These are phyloP conservation scores for Lutjanus argentimaculatus DNA, from an alignment of 2,797 vertebrate species.

Conservation along the genomic window DNA sequence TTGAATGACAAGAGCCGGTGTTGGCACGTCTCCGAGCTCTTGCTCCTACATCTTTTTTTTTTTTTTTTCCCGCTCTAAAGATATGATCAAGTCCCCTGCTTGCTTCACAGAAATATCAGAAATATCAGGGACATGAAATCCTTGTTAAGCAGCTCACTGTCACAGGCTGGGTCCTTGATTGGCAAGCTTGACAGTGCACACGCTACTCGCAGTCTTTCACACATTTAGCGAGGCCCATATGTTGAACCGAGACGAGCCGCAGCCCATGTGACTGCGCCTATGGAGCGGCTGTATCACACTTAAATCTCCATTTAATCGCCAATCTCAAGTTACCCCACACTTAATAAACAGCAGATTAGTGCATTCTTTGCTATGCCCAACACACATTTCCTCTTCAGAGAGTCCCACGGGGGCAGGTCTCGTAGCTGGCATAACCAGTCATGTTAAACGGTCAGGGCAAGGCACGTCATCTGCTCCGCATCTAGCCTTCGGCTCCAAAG, in stretches of 20 bases:
- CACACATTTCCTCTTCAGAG: slow-evolving; percentile 90
- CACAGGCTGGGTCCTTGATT: slow-evolving; percentile 73
- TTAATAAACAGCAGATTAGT: slow-evolving; percentile 97
- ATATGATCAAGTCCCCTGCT: slow-evolving; percentile 68
- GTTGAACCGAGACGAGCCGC: slow-evolving; percentile 78
- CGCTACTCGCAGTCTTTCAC: slow-evolving; percentile 79
- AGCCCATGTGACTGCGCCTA: slow-evolving; percentile 84
- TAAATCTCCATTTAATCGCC: slow-evolving; percentile 97
- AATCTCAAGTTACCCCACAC: slow-evolving; percentile 93
- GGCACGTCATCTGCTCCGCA: slow-evolving; percentile 88
- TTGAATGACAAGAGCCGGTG: slow-evolving; percentile 83
- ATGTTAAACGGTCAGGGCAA: slow-evolving; percentile 88
- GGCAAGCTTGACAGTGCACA: slow-evolving; percentile 73
- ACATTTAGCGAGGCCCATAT: slow-evolving; percentile 85
- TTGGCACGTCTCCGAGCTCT: slow-evolving; percentile 66
- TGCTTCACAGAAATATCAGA: slow-evolving; percentile 67
- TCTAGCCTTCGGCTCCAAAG: slow-evolving; percentile 78
- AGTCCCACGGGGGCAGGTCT: slow-evolving; percentile 87
- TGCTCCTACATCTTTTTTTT: slow-evolving; percentile 52
- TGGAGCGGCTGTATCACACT: slow-evolving; percentile 80
- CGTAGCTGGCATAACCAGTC: slow-evolving; percentile 81
- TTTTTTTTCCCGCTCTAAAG: slow-evolving; percentile 49
- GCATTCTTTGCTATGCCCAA: slow-evolving; percentile 91
- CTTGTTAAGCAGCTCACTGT: slow-evolving; percentile 77
- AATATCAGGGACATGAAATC: slow-evolving; percentile 74